phyloP scores from a whole-genome alignment of 2,888 invertebrate species.

The Acanthopleura granulata region DNA sequence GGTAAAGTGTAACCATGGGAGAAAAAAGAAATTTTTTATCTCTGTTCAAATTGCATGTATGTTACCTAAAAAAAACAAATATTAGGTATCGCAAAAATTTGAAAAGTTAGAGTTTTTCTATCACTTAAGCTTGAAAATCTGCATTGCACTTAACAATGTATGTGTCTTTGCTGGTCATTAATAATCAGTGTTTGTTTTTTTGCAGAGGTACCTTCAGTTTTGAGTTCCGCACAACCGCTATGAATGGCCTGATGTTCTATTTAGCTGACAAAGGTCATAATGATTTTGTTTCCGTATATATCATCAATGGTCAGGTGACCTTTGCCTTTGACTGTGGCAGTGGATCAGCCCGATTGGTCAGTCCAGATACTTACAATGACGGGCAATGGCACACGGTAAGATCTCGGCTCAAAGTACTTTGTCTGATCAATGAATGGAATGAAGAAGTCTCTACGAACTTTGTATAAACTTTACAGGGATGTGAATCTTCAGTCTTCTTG shows the following conservation, averaged over 20 bases:
- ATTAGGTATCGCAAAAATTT: too few species aligned
- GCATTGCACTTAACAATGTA: too few species aligned
- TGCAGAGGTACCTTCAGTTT: constrained; percentile 82
- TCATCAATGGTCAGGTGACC: constrained; percentile 82
- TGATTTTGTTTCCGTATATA: constrained; percentile 90
- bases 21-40: too few species aligned
- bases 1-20: too few species aligned
- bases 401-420: constrained; percentile 57
- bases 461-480: too few species aligned
- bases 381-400: constrained; percentile 91
- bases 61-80: too few species aligned
- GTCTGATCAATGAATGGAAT: not conserved
- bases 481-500: too few species aligned
- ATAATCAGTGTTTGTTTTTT: not conserved
- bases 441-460: too few species aligned
- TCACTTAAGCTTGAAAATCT: too few species aligned
- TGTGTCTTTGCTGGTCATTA: too few species aligned
- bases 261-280: constrained; percentile 75
- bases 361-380: constrained; percentile 83
- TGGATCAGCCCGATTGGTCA: constrained; percentile 80
- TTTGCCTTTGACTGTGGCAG: constrained; percentile 90
- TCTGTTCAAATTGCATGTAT: too few species aligned
- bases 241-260: constrained; percentile 88
- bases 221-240: constrained; percentile 82
- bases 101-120: too few species aligned